Base-by-base conservation (phyloP, 2,113 vertebrate genomes). In the Symphodus melops region DNA sequence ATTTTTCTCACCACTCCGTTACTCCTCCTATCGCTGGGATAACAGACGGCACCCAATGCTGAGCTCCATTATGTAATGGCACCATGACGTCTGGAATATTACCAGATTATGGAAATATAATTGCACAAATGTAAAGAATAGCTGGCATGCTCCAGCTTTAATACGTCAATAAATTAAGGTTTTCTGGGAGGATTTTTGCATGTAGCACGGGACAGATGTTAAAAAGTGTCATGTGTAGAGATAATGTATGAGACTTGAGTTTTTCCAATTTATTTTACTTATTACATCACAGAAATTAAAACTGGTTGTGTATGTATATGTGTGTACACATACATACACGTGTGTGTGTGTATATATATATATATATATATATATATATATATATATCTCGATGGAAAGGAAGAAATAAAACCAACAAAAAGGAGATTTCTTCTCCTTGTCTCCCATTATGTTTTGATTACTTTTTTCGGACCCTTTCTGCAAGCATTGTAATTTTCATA, bases 81-180 rank as follows among this genome's bases (percentile, higher is more conserved):
- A n/a, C 13, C 39, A 56, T 74, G 75, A 75, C 75, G 79, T 87
- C 75, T 73, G 56, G 69, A 80, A 89, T 82, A 84, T 87, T 84
- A 84, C 57, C 68, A 85, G 81, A 86, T 89, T 88, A 85, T 84
- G 68, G 66, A 67, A 66, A 77, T 72, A 81, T 87, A 81, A 87
- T 75, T 84, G 68, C 37, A 56, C 54, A 75, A 82, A 87, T 78
- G 74, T 87, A 69, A 75, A 49, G 59, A 75, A 66, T 66, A 55
- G 63, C 65, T 56, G 19, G 44, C 51, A 63, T 37, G 57, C 33
- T 66, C 5, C 56, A 9, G 21, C 25, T 79, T 72, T 64, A 75
- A 65, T 72, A 21, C 20, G n/a, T 51, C 41, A n/a, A 25, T 68
- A 82, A 61, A 64, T 20, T 14, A 48, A 68, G 59, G 61, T 61